phyloP scores from a whole-genome alignment of 2,113 vertebrate species.

The Burhinus oedicnemus region DNA sequence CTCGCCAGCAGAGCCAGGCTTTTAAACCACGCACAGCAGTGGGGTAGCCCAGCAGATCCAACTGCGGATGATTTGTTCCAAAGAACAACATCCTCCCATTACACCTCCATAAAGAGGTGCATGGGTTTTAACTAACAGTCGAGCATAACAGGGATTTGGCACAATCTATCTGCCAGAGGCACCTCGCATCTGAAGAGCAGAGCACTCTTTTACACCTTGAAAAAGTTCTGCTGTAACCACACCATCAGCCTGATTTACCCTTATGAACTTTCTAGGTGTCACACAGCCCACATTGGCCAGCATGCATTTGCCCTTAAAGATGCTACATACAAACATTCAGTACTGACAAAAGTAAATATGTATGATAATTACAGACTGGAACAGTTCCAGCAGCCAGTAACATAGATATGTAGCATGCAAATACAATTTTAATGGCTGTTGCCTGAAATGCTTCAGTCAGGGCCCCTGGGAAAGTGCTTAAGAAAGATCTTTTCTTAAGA shows the following conservation, averaged over 20 bases:
- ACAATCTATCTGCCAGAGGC: neutral
- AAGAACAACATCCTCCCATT: neutral
- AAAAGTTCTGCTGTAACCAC: neutral
- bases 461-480: neutral
- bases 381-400: neutral
- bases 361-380: neutral
- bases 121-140: neutral
- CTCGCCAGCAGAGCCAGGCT: neutral
- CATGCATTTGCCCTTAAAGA: neutral
- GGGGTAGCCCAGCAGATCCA: neutral
- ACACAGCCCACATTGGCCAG: neutral
- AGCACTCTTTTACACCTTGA: neutral
- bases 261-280: neutral
- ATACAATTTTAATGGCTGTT: neutral
- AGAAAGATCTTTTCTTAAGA: neutral
- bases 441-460: neutral
- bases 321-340: neutral
- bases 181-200: neutral
- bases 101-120: neutral
- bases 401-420: neutral
- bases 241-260: neutral
- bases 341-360: neutral
- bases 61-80: neutral
- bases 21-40: neutral
- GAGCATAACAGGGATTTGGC: neutral